Base-by-base conservation (phyloP, 2,113 vertebrate species). In the Phrynocephalus versicolor region DNA sequence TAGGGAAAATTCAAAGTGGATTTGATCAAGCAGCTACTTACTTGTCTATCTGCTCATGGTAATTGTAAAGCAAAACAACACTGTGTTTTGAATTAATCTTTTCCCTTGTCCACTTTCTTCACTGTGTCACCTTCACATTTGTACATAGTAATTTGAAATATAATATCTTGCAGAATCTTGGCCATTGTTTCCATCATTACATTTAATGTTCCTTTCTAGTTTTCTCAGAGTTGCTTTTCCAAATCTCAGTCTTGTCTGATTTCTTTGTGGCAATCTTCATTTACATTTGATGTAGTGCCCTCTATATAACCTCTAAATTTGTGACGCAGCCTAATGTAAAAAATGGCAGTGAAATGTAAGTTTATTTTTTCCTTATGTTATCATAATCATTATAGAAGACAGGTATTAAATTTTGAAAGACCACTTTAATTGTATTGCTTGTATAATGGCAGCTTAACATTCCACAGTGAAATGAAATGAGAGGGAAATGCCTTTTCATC, bases 401-500 rank as follows among this genome's bases (percentile, higher is more conserved):
- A 92, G 86, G 90, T 94, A 92, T 89, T 90, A 93, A 93, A 92
- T 90, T 90, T 93, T 83, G 87, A 87, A 92, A 89, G 86, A 89
- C 87, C 89, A 33, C 64, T 91, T 80, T 91, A 93, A 90, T 89
- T 91, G 57, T 92, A 94, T 91, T 94, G 87, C 84, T 93, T 41
- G 25, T 85, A 65, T 89, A 88, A 85, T 2, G 23, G 75, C 90
- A 92, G 64, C 83, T 83, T 85, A 88, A 14, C 76, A 79, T 69
- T 85, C 82, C 64, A 85, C 64, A 51, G 30, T 71, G 30, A 79
- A 25, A 2, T 82, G 65, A 67, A 51, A 18, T 64, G 35, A 79
- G 75, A 39, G 18, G 0, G 57, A n/a, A 33, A 2, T 21, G 2
- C 0, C 51, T 1, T 64, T 60, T 60, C 19, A 71, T 21, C 10